A percentile compares a stretch with the other conserved stretches of the same genome.
phyloP scores from a whole-genome alignment of 2,888 invertebrate species.

The Thumatha senex region DNA sequence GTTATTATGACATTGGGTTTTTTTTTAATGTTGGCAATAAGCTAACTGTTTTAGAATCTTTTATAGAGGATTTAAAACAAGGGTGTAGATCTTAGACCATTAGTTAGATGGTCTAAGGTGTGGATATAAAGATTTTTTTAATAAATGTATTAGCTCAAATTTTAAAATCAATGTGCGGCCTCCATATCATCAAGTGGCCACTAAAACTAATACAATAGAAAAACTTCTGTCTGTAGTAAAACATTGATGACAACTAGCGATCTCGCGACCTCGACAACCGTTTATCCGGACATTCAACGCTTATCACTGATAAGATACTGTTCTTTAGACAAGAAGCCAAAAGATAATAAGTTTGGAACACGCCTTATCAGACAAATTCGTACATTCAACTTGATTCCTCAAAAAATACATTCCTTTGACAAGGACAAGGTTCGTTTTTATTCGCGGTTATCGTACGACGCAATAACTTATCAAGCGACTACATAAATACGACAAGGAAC shows the following conservation, averaged over 20 bases:
- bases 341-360: conserved; percentile 50
- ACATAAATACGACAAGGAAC: no score
- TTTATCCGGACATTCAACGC: conserved; percentile 40
- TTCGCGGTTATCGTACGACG: background rate
- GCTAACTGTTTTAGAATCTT: no score
- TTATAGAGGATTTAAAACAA: no score
- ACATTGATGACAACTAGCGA: conserved; percentile 45
- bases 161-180: no score
- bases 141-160: no score
- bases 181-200: no score
- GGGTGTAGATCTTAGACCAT: no score
- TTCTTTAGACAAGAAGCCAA: conserved; percentile 61
- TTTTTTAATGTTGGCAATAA: no score
- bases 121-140: no score
- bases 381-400: conserved; percentile 66
- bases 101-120: no score
- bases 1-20: no score
- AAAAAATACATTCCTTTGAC: conserved; percentile 51
- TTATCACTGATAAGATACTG: conserved; percentile 60
- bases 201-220: no score
- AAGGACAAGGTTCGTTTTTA: conserved; percentile 36
- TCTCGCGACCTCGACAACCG: conserved; percentile 45
- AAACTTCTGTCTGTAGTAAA: conserved; percentile 4
- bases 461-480: background rate
- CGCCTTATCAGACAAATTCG: conserved; percentile 58